Conservation (phyloP, 2,113 vertebrate genomes). For the Gavialis gangeticus region DNA sequence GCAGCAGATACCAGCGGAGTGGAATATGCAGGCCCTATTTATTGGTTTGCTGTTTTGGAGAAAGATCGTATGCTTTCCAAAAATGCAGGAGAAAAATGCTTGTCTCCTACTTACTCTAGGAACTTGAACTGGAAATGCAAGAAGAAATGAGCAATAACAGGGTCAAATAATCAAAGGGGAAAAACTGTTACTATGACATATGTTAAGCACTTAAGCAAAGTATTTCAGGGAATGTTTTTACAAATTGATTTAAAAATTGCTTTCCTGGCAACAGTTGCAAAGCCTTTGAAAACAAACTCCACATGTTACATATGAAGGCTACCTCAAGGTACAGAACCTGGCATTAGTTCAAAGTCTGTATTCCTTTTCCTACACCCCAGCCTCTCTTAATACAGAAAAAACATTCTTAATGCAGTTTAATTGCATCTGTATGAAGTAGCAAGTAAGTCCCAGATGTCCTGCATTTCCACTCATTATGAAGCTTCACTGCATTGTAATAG, state of each 20-base stretch:
- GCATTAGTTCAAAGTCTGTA: rapidly evolving
- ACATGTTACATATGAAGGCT: neutral
- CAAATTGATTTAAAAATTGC: neutral
- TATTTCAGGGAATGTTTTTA: neutral
- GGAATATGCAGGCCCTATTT: neutral
- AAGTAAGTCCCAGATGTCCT: neutral
- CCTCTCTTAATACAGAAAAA: rapidly evolving
- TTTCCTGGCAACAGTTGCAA: neutral
- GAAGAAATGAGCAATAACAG: neutral
- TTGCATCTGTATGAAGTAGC: no score
- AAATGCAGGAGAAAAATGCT: neutral
- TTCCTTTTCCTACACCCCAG: neutral
- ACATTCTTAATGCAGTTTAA: neutral
- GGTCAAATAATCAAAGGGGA: neutral
- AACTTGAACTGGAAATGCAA: neutral
- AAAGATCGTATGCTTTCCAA: neutral
- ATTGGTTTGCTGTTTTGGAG: neutral
- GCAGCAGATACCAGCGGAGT: neutral
- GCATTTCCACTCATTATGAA: neutral
- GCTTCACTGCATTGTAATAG: neutral
- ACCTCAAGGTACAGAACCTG: neutral
- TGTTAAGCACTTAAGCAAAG: neutral
- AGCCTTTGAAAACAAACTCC: neutral
- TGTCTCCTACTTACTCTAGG: neutral
- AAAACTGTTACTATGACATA: neutral